These are phyloP conservation scores for Andricus grossulariae DNA, from an alignment of 1,140 invertebrate species.

Conservation along the genomic window DNA sequence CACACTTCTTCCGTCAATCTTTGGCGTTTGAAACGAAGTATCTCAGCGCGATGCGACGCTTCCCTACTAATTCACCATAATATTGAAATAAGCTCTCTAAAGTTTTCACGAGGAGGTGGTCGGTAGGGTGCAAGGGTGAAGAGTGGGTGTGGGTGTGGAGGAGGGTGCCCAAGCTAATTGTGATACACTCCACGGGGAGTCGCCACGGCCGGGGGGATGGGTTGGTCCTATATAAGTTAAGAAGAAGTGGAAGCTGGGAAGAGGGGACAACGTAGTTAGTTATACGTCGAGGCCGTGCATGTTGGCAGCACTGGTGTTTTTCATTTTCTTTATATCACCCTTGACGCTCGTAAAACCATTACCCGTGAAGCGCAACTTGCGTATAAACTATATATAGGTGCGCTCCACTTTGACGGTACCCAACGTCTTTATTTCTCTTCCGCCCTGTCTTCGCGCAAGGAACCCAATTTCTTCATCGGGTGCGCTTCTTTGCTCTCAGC, in stretches of 20 bases:
- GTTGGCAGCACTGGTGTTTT: slow-evolving; percentile 80
- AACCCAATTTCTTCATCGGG: slow-evolving; percentile 54
- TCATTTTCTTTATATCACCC: slow-evolving; percentile 92
- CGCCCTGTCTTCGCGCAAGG: slow-evolving; percentile 43
- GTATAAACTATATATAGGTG: slow-evolving; percentile 62
- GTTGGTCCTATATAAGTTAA: slow-evolving; percentile 64
- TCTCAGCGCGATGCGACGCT: not conserved
- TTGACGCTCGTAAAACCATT: slow-evolving; percentile 88
- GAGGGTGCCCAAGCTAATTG: slow-evolving; percentile 68
- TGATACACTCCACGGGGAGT: slow-evolving; percentile 70
- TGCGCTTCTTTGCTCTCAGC: slow-evolving; percentile 40
- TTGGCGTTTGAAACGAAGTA: slow-evolving; percentile 8
- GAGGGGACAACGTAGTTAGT: slow-evolving; percentile 68
- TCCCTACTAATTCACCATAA: slow-evolving; percentile 57
- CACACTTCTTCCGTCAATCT: slow-evolving; percentile 11
- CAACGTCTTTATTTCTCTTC: slow-evolving; percentile 65
- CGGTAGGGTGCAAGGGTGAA: slow-evolving; percentile 46
- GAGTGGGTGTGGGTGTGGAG: slow-evolving; percentile 46
- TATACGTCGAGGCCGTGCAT: slow-evolving; percentile 67
- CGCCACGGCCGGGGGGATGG: slow-evolving; percentile 40
- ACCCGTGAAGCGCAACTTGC: slow-evolving; percentile 80
- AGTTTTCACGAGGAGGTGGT: slow-evolving; percentile 52
- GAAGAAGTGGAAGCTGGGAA: slow-evolving; percentile 63
- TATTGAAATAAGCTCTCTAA: slow-evolving; percentile 62
- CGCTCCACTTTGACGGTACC: slow-evolving; percentile 67